Conservation (phyloP, 2,113 vertebrate genomes). For the Eulacestoma nigropectus region DNA sequence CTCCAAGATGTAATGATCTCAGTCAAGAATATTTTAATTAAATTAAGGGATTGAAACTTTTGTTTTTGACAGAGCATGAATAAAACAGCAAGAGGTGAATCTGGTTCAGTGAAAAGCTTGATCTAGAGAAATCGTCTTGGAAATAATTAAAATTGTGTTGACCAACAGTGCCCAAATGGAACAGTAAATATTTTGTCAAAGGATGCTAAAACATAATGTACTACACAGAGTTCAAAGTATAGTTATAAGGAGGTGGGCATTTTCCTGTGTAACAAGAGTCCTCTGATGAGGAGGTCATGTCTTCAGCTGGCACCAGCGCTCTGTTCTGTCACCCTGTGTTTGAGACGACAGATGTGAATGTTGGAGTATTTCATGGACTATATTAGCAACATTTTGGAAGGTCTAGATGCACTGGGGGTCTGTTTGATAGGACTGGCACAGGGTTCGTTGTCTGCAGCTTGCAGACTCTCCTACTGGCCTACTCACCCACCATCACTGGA, state of each 20-base stretch:
- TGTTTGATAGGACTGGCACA: background rate
- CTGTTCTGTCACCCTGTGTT: background rate
- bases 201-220: background rate
- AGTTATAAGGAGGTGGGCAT: background rate
- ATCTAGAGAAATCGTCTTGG: background rate
- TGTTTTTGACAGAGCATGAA: conserved; percentile 47
- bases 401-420: background rate
- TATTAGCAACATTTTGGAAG: background rate
- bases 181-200: background rate
- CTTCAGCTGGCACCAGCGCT: background rate
- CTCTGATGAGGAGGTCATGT: background rate
- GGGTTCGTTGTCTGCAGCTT: background rate
- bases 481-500: background rate
- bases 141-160: background rate
- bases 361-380: background rate
- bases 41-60: conserved; percentile 66
- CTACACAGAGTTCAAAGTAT: background rate
- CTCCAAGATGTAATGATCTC: conserved; percentile 68
- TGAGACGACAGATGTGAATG: background rate
- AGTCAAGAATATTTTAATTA: conserved; percentile 72
- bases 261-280: background rate
- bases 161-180: background rate
- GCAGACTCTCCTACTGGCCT: background rate
- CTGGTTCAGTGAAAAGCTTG: background rate
- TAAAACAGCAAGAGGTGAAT: conserved; percentile 25